Conservation (phyloP, 2,113 vertebrate genomes). For the Trogon surrucura region DNA sequence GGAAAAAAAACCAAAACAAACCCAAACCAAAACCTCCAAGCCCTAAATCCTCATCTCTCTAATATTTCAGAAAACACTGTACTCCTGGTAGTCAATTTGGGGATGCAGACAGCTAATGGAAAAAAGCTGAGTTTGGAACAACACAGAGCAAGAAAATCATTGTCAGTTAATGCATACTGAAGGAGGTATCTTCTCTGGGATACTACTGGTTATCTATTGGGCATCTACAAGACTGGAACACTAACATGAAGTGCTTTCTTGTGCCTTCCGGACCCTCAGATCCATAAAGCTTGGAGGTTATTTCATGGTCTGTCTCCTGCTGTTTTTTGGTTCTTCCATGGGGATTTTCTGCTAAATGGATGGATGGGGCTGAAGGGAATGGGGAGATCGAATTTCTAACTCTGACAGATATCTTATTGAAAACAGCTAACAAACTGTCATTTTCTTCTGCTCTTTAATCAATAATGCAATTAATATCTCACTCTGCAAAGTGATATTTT, state of each 20-base stretch:
- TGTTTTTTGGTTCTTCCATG: neutral
- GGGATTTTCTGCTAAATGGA: neutral
- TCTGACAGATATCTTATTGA: neutral
- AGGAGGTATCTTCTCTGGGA: neutral
- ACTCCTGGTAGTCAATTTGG: neutral
- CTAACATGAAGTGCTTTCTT: neutral
- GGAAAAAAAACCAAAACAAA: neutral
- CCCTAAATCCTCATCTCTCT: neutral
- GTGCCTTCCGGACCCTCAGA: neutral
- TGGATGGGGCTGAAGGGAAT: neutral
- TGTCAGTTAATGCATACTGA: neutral
- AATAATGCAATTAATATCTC: neutral
- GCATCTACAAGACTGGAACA: neutral
- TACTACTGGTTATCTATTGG: neutral
- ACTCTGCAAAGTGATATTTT: neutral
- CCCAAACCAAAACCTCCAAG: neutral
- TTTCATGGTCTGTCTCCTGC: neutral
- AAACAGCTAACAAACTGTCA: neutral
- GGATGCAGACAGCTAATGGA: neutral
- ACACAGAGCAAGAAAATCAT: neutral
- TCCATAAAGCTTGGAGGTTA: neutral
- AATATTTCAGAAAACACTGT: neutral
- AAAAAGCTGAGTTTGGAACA: neutral
- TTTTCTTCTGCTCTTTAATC: slow-evolving; percentile 21
- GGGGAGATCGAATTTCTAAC: neutral